phyloP scores from a whole-genome alignment of 2,797 vertebrate species.

The Enteromius paludinosus region DNA sequence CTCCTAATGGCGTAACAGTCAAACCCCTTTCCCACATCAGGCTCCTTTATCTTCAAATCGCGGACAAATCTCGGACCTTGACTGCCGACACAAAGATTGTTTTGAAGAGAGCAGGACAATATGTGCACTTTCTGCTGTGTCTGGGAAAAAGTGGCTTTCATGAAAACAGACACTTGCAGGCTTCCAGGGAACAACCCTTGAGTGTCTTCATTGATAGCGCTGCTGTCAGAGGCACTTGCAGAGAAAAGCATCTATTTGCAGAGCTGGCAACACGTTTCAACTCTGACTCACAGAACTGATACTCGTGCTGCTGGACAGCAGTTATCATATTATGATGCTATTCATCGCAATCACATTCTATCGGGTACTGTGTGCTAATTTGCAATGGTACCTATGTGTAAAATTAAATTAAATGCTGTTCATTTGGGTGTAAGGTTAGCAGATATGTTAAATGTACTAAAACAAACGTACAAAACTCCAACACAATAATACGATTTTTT shows the following conservation, averaged over 20 bases:
- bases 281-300: conserved; percentile 10
- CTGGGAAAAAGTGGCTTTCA: conserved; percentile 39
- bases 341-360: neutral
- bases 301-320: neutral
- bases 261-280: neutral
- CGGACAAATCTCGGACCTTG: neutral
- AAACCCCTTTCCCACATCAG: conserved; percentile 22
- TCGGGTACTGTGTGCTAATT: neutral
- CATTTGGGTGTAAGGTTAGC: neutral
- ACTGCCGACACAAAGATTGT: conserved; percentile 39
- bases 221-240: neutral
- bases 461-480: too few species aligned
- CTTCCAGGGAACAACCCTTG: conserved; percentile 24
- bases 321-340: neutral
- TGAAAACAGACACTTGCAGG: conserved; percentile 38
- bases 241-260: conserved; percentile 21
- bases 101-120: conserved; percentile 25
- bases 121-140: conserved; percentile 33
- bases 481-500: too few species aligned
- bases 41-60: conserved; percentile 39
- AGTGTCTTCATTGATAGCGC: conserved; percentile 18
- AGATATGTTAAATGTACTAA: neutral
- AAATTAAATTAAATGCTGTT: neutral
- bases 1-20: neutral
- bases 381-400: neutral